Conservation (phyloP, 1,140 invertebrate genomes). For the Mylabris phalerata region DNA sequence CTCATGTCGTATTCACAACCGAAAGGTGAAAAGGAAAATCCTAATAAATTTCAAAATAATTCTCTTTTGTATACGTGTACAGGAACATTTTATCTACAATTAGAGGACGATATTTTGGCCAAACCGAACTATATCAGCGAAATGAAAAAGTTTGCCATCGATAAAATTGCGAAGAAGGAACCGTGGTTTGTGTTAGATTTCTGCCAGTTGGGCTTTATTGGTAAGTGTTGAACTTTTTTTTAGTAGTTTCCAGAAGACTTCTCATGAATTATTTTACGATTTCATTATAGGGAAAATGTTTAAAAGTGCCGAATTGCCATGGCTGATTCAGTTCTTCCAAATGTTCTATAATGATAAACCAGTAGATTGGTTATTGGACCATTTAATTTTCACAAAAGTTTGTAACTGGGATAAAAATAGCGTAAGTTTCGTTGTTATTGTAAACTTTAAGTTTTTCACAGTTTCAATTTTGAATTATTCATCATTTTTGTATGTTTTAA, state of each 20-base stretch:
- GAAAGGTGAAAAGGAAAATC: constrained; percentile 43
- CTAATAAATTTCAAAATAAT: not conserved
- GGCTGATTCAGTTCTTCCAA: constrained; percentile 87
- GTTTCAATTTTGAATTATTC: too few relatives aligned
- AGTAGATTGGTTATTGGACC: constrained; percentile 92
- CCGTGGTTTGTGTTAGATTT: constrained; percentile 92
- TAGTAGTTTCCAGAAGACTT: not conserved
- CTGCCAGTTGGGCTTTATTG: constrained; percentile 88
- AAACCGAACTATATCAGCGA: constrained; percentile 77
- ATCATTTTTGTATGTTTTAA: too few relatives aligned
- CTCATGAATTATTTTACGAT: not conserved
- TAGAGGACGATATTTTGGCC: constrained; percentile 93
- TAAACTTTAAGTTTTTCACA: too few relatives aligned
- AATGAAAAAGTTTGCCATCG: constrained; percentile 85
- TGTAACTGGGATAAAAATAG: constrained; percentile 79
- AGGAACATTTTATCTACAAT: constrained; percentile 73
- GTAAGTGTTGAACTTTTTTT: constrained; percentile 43
- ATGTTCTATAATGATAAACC: constrained; percentile 94
- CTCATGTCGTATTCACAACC: constrained; percentile 91
- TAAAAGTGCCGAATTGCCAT: constrained; percentile 79
- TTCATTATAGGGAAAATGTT: constrained; percentile 80
- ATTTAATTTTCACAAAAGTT: constrained; percentile 84
- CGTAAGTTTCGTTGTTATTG: constrained; percentile 48
- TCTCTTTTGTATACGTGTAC: constrained; percentile 10
- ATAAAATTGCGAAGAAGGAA: constrained; percentile 65